Evolutionary conservation across 2,888 invertebrate genomes (phyloP).

Genomic region (Aplocera efformata): DNA sequence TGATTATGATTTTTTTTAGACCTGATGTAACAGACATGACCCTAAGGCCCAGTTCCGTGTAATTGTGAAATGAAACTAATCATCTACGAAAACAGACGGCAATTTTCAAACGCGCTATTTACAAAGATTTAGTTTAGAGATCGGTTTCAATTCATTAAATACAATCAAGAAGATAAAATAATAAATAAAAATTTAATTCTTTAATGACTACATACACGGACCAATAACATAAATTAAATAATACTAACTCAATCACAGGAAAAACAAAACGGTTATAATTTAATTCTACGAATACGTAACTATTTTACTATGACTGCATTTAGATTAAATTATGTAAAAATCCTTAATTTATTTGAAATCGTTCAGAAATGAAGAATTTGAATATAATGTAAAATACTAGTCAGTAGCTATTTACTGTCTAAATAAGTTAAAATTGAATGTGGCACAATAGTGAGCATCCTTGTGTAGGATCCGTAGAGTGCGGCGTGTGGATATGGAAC

Average conservation of each 20-base stretch:
- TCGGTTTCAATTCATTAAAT: conserved; percentile 5
- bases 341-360: conserved; percentile 28
- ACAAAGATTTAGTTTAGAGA: background rate
- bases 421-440: conserved; percentile 60
- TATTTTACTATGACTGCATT: conserved; percentile 51
- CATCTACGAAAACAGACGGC: background rate
- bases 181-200: conserved; percentile 37
- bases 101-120: background rate
- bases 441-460: conserved; percentile 78
- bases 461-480: conserved; percentile 49
- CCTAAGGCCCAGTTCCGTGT: conserved; percentile 12
- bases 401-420: conserved; percentile 59
- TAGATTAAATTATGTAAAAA: conserved; percentile 33
- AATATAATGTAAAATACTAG: conserved; percentile 50
- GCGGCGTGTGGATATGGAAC: conserved; percentile 56
- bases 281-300: conserved; percentile 34
- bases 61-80: conserved; percentile 5
- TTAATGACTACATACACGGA: conserved; percentile 43
- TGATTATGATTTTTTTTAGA: background rate
- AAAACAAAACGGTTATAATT: conserved; percentile 53
- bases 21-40: conserved; percentile 21
- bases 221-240: conserved; percentile 52
- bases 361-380: conserved; percentile 45
- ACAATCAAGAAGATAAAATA: conserved; percentile 7
- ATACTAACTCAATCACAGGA: conserved; percentile 74